A percentile compares a stretch with the other conserved stretches of the same genome.
Conservation (phyloP, 2,888 invertebrate species). For the Agriopis leucophaearia region DNA sequence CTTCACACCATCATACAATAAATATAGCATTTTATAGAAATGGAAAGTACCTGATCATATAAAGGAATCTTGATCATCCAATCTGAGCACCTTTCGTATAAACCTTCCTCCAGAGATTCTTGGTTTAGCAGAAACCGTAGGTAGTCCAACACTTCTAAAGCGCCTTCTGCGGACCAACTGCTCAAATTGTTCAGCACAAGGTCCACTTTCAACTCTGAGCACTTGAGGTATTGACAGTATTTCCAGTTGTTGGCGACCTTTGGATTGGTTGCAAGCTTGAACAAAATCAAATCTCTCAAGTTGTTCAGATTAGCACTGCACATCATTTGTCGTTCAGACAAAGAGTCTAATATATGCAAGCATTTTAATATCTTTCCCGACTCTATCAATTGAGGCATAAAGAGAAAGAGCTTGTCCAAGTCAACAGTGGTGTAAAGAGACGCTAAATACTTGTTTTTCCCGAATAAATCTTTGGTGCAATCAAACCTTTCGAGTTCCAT, state of each 20-base stretch:
- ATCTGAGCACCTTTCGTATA: conserved; percentile 78
- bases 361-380: conserved; percentile 80
- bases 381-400: conserved; percentile 78
- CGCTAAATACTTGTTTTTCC: conserved; percentile 86
- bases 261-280: conserved; percentile 84
- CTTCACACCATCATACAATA: not conserved
- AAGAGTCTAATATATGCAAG: conserved; percentile 83
- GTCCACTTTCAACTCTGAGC: conserved; percentile 80
- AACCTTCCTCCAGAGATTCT: conserved; percentile 74
- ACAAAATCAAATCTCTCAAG: conserved; percentile 87
- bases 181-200: conserved; percentile 84
- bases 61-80: conserved; percentile 88
- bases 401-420: conserved; percentile 80
- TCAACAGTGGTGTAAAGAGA: conserved; percentile 87
- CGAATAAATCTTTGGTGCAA: conserved; percentile 82
- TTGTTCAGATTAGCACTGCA: conserved; percentile 83
- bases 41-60: conserved; percentile 84
- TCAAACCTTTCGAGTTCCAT: conserved; percentile 85
- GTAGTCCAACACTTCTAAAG: conserved; percentile 81
- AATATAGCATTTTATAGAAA: not conserved
- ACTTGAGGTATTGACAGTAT: conserved; percentile 82
- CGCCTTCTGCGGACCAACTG: conserved; percentile 86
- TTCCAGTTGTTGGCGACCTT: conserved; percentile 80
- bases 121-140: conserved; percentile 76
- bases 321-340: conserved; percentile 85